Evolutionary conservation across 2,888 invertebrate species (phyloP).

Genomic region (Drosophila kanekoi): DNA sequence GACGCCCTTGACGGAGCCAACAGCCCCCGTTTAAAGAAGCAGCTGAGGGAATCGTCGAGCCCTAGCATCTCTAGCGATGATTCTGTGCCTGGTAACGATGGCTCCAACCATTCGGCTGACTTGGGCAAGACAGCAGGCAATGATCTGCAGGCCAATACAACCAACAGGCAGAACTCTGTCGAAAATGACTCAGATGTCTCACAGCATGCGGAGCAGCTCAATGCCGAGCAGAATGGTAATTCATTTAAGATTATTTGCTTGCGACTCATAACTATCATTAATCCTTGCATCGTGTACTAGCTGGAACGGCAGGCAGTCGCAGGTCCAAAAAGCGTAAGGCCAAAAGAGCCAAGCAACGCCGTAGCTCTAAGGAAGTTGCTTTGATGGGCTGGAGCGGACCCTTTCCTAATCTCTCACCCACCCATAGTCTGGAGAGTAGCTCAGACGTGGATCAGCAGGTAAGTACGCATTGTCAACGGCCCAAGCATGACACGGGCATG

Average conservation of each 20-base stretch:
- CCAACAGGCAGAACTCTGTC: neutral
- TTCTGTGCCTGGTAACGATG: neutral
- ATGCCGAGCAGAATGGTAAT: conserved; percentile 18
- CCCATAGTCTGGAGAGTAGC: conserved; percentile 39
- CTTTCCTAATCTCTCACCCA: conserved; percentile 40
- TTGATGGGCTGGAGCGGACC: conserved; percentile 42
- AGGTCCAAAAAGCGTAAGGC: conserved; percentile 30
- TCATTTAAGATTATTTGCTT: neutral
- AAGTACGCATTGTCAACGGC: conserved; percentile 20
- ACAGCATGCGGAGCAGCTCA: neutral
- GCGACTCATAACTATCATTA: neutral
- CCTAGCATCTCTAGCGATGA: conserved; percentile 2
- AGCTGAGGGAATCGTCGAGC: neutral
- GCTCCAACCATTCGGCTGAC: neutral
- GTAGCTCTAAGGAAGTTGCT: conserved; percentile 30
- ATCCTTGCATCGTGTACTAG: neutral
- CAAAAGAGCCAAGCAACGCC: conserved; percentile 23
- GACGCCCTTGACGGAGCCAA: conserved; percentile 3
- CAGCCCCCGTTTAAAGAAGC: neutral
- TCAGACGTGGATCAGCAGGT: conserved; percentile 49
- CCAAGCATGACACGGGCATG: neutral
- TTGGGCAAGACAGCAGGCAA: neutral
- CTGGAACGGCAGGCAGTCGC: conserved; percentile 1
- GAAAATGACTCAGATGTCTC: conserved; percentile 14
- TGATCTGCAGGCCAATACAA: neutral